A percentile compares a stretch with the other conserved stretches of the same genome.
Evolutionary conservation across 2,888 invertebrate species (phyloP).

Genomic region (Barypeithes pellucidus): DNA sequence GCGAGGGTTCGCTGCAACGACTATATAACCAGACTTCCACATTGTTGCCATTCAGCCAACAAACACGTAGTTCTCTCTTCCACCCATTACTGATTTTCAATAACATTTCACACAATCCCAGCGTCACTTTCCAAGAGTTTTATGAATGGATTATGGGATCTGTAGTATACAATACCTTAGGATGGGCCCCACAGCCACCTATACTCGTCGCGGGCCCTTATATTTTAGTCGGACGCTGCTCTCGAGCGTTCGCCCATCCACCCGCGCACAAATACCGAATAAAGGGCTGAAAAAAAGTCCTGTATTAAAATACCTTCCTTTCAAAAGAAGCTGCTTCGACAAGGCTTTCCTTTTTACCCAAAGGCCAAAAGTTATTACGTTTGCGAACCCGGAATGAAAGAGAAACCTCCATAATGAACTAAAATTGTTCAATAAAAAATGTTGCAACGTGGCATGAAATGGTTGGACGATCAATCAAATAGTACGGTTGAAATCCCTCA

Average conservation of each 20-base stretch:
- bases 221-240: too few species aligned
- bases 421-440: conserved; percentile 26
- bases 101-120: too few species aligned
- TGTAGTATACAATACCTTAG: too few species aligned
- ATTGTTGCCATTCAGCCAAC: too few species aligned
- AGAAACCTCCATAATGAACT: conserved; percentile 43
- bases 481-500: not conserved
- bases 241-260: not conserved
- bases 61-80: too few species aligned
- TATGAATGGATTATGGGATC: too few species aligned
- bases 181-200: too few species aligned
- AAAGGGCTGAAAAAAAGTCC: conserved; percentile 13
- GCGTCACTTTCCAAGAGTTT: too few species aligned
- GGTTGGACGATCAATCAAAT: conserved; percentile 8
- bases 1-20: too few species aligned
- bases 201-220: too few species aligned
- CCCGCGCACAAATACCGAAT: not conserved
- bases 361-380: conserved; percentile 31
- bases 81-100: too few species aligned
- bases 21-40: too few species aligned
- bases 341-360: conserved; percentile 26
- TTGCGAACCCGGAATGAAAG: conserved; percentile 30
- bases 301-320: conserved; percentile 29
- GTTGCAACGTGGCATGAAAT: conserved; percentile 22
- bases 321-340: conserved; percentile 6